A percentile compares a stretch with the other conserved stretches of the same genome.
Conservation (phyloP, 2,113 vertebrate genomes). For the Rana temporaria region DNA sequence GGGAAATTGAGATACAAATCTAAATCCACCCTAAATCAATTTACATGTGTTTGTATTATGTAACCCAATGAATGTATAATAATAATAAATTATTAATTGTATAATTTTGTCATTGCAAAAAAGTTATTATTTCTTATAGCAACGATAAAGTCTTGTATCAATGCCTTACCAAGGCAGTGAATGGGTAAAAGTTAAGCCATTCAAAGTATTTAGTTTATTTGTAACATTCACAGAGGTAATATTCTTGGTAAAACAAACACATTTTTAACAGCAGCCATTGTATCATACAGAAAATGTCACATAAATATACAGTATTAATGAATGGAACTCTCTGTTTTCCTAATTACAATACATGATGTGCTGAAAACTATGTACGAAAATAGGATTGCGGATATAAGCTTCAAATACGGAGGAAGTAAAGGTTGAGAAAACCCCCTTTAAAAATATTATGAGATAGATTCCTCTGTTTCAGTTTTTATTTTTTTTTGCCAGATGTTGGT, state of each 20-base stretch:
- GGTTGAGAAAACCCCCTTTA: slow-evolving; percentile 62
- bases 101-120: no score
- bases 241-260: slow-evolving; percentile 43
- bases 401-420: slow-evolving; percentile 69
- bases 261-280: slow-evolving; percentile 16
- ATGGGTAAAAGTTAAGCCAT: neutral
- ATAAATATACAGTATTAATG: slow-evolving; percentile 64
- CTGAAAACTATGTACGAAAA: slow-evolving; percentile 69
- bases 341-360: slow-evolving; percentile 67
- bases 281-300: slow-evolving; percentile 54
- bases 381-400: slow-evolving; percentile 66
- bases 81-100: no score
- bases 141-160: no score
- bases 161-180: neutral
- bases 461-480: neutral
- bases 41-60: no score
- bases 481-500: slow-evolving; percentile 52
- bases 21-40: no score
- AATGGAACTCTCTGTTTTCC: slow-evolving; percentile 70
- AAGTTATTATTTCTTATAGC: no score
- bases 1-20: no score
- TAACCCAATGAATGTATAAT: no score
- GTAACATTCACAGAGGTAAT: slow-evolving; percentile 8
- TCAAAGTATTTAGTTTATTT: neutral
- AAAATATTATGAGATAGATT: slow-evolving; percentile 53